Evolutionary conservation across 1,140 invertebrate genomes (phyloP), one percentile per base, ranked within the genome.

Genomic region (Ericerus pela): DNA sequence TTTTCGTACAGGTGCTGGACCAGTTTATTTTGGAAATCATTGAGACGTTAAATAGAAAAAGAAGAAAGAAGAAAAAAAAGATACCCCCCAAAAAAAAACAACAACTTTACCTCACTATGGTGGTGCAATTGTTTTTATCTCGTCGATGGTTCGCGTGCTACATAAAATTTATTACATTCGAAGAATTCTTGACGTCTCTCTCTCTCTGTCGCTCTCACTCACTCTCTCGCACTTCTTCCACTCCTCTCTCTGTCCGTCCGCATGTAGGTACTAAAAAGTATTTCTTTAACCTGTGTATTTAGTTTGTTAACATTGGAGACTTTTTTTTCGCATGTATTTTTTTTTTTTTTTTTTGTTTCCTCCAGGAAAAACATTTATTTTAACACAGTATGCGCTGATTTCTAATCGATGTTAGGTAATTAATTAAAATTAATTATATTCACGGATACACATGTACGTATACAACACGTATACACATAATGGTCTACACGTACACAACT

Each of bases 21-120:
- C 41, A 24, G 16, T 47, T 47, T 47, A 47, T 47, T 47, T 47
- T 47, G 12, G 41, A 47, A 47, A 47, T 47, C 41, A 47, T 47
- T 47, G 41, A 47, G 41, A 47, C 41, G 41, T 47, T 47, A 47
- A 47, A 47, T n/a, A n/a, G n/a, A n/a, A n/a, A n/a, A n/a, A n/a
- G n/a, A n/a, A n/a, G n/a, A n/a, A n/a, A n/a, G n/a, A n/a, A n/a
- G n/a, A n/a, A n/a, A n/a, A n/a, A n/a, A n/a, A n/a, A n/a, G n/a
- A n/a, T n/a, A n/a, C n/a, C n/a, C n/a, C n/a, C n/a, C n/a, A n/a
- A n/a, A n/a, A n/a, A n/a, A n/a, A n/a, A n/a, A n/a, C n/a, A n/a
- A n/a, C n/a, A 47, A 47, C 22, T 47, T 24, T 47, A 47, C 26
- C 41, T 47, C 41, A 24, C 41, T n/a, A 47, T 24, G 22, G 26